Percentiles rank a stretch among this genome's conserved stretches.
Evolutionary conservation across 2,113 vertebrate species (phyloP).

Genomic region (Psettodes erumei): DNA sequence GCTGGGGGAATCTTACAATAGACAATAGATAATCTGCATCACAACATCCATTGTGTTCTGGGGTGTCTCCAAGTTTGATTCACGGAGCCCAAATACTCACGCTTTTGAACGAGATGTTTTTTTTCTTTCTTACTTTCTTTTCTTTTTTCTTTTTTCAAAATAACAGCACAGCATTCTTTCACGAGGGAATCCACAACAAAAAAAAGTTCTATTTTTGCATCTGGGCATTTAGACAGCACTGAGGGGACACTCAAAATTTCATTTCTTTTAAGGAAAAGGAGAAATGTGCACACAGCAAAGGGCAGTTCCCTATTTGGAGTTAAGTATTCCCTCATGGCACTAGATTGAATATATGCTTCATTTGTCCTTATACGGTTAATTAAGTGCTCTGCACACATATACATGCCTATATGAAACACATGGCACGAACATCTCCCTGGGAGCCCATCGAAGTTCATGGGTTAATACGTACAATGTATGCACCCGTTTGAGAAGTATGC

Average conservation of each 20-base stretch:
- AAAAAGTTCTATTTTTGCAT: constrained; percentile 57
- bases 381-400: constrained; percentile 17
- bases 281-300: constrained; percentile 11
- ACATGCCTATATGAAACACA: background rate
- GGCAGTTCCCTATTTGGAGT: constrained; percentile 30
- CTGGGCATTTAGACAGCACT: constrained; percentile 16
- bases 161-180: constrained; percentile 49
- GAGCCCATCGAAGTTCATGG: constrained; percentile 35
- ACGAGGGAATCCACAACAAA: constrained; percentile 58
- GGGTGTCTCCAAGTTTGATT: constrained; percentile 60
- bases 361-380: constrained; percentile 59
- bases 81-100: constrained; percentile 60
- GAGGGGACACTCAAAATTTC: constrained; percentile 8
- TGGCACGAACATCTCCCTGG: background rate
- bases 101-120: constrained; percentile 57
- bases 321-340: constrained; percentile 17
- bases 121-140: too few species aligned
- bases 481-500: constrained; percentile 24
- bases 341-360: background rate
- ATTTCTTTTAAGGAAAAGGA: constrained; percentile 32
- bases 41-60: constrained; percentile 74
- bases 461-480: constrained; percentile 31
- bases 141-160: constrained; percentile 3
- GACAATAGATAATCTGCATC: constrained; percentile 71
- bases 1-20: constrained; percentile 70